phyloP scores from a whole-genome alignment of 2,888 invertebrate genomes.

The Marasmarcha lunaedactyla region DNA sequence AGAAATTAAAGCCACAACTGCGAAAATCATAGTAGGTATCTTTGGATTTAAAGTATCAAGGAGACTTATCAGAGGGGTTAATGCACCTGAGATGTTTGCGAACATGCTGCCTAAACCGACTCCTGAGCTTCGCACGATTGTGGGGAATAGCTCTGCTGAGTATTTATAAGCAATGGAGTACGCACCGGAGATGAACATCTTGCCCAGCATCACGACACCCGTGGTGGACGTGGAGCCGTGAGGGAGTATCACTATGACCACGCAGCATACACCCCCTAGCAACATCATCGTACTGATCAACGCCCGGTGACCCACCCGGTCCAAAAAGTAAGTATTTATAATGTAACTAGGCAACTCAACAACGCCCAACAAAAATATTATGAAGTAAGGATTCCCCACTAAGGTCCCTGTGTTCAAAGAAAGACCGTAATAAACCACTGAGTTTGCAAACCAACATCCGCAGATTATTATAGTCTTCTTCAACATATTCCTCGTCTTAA shows the following conservation, averaged over 20 bases:
- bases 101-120: slow-evolving; percentile 88
- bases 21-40: slow-evolving; percentile 83
- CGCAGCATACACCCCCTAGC: slow-evolving; percentile 81
- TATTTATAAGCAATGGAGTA: slow-evolving; percentile 90
- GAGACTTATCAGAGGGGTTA: slow-evolving; percentile 82
- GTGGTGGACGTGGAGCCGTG: slow-evolving; percentile 73
- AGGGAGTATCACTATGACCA: slow-evolving; percentile 78
- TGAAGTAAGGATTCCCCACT: slow-evolving; percentile 83
- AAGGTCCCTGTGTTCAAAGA: slow-evolving; percentile 84
- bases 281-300: slow-evolving; percentile 84
- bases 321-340: slow-evolving; percentile 79
- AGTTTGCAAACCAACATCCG: slow-evolving; percentile 88
- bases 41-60: slow-evolving; percentile 83
- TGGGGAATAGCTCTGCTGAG: slow-evolving; percentile 88
- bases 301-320: slow-evolving; percentile 80
- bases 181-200: slow-evolving; percentile 86
- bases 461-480: slow-evolving; percentile 84
- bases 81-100: slow-evolving; percentile 83
- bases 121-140: slow-evolving; percentile 86
- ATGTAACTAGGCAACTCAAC: slow-evolving; percentile 87
- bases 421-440: slow-evolving; percentile 87
- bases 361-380: slow-evolving; percentile 81
- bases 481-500: slow-evolving; percentile 82
- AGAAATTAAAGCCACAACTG: slow-evolving; percentile 77
- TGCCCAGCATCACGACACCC: slow-evolving; percentile 80